These are phyloP conservation scores for Emys orbicularis DNA, from an alignment of 2,797 vertebrate genomes.

Conservation along the genomic window DNA sequence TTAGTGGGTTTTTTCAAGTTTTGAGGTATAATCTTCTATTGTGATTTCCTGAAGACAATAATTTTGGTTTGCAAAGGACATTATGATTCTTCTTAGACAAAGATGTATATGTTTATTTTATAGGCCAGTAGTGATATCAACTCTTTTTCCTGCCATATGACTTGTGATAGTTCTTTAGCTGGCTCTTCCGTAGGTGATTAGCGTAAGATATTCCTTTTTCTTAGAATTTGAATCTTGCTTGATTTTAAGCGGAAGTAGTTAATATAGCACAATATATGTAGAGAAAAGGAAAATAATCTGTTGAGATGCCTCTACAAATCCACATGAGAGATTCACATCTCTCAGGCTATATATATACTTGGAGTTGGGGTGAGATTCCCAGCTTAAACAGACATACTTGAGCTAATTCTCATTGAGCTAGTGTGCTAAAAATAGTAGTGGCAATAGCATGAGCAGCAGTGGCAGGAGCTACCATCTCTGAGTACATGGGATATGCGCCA, in stretches of 20 bases:
- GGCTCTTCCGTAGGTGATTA: background rate
- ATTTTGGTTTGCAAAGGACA: background rate
- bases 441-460: background rate
- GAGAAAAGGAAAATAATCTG: background rate
- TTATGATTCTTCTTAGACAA: background rate
- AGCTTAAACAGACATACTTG: background rate
- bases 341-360: background rate
- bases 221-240: background rate
- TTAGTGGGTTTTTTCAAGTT: background rate
- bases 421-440: background rate
- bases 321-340: background rate
- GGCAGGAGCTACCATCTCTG: background rate
- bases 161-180: accelerated
- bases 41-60: background rate
- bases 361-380: background rate
- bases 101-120: background rate
- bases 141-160: background rate
- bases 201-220: background rate
- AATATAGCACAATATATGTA: background rate
- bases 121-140: background rate
- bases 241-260: background rate
- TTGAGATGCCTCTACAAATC: background rate
- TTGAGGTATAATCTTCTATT: background rate
- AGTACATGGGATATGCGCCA: background rate
- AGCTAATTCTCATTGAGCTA: background rate